phyloP scores from a whole-genome alignment of 2,888 invertebrate species.

The Eristalis intricaria region DNA sequence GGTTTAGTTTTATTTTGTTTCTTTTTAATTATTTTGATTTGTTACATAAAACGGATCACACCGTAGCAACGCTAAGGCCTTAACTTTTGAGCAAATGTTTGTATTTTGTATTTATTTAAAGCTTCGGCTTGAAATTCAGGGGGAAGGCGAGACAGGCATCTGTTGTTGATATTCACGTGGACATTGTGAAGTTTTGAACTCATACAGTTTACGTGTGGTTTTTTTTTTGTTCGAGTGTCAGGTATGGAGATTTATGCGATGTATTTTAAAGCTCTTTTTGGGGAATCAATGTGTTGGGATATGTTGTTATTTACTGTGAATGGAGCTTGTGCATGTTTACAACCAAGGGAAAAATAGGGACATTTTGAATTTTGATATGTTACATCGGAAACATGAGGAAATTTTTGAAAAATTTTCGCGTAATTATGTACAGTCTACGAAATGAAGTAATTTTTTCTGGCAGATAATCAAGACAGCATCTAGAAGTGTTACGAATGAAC shows the following conservation, averaged over 20 bases:
- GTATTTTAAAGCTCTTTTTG: slow-evolving; percentile 23
- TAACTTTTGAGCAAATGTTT: slow-evolving; percentile 21
- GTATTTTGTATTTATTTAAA: slow-evolving; percentile 8
- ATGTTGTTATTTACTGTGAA: slow-evolving; percentile 23
- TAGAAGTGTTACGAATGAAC: too few species aligned
- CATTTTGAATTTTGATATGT: slow-evolving; percentile 32
- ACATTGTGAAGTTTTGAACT: slow-evolving; percentile 7
- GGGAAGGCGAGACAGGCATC: slow-evolving; percentile 1
- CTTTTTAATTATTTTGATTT: not conserved
- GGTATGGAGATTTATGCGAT: slow-evolving; percentile 23
- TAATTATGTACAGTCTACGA: not conserved
- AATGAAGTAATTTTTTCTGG: too few species aligned
- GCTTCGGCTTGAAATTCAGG: slow-evolving; percentile 18
- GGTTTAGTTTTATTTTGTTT: not conserved
- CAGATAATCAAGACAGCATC: too few species aligned
- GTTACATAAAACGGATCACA: slow-evolving; percentile 19
- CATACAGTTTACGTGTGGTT: not conserved
- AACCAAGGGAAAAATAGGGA: not conserved
- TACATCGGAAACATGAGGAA: slow-evolving; percentile 4
- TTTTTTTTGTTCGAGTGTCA: slow-evolving; percentile 10
- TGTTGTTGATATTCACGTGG: slow-evolving; percentile 4
- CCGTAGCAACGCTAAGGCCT: slow-evolving; percentile 23
- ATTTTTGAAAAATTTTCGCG: not conserved
- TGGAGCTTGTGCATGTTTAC: slow-evolving; percentile 7
- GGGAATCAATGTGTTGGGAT: slow-evolving; percentile 16